These are phyloP conservation scores for Eupithecia tripunctaria DNA, from an alignment of 2,888 invertebrate genomes.

Conservation along the genomic window DNA sequence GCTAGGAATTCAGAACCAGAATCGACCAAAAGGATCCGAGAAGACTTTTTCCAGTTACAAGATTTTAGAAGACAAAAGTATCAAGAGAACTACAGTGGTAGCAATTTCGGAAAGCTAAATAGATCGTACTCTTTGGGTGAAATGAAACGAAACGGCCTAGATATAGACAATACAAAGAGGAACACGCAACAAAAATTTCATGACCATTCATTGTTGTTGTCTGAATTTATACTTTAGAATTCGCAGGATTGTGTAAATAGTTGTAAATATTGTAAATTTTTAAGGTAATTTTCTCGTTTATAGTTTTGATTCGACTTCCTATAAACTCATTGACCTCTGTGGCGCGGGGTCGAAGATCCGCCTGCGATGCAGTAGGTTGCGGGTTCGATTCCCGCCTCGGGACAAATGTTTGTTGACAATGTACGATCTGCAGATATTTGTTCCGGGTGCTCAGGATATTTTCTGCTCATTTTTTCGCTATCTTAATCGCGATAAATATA, in stretches of 20 bases:
- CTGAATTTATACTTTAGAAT: constrained; percentile 71
- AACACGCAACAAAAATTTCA: constrained; percentile 52
- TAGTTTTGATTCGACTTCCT: not conserved
- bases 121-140: constrained; percentile 66
- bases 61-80: constrained; percentile 68
- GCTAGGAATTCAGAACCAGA: constrained; percentile 43
- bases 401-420: too few species aligned
- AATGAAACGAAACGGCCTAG: constrained; percentile 62
- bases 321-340: too few species aligned
- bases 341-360: too few species aligned
- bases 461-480: too few species aligned
- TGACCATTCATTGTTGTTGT: constrained; percentile 62
- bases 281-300: constrained; percentile 19
- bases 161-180: constrained; percentile 51
- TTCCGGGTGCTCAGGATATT: too few species aligned
- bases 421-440: too few species aligned
- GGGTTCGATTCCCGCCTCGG: too few species aligned
- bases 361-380: too few species aligned
- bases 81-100: constrained; percentile 53
- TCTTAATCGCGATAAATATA: too few species aligned
- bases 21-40: constrained; percentile 25
- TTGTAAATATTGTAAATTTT: constrained; percentile 46
- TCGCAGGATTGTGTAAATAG: constrained; percentile 31
- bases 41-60: constrained; percentile 59
- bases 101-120: constrained; percentile 59